phyloP scores from a whole-genome alignment of 2,888 invertebrate species.

The Pandemis heparana region DNA sequence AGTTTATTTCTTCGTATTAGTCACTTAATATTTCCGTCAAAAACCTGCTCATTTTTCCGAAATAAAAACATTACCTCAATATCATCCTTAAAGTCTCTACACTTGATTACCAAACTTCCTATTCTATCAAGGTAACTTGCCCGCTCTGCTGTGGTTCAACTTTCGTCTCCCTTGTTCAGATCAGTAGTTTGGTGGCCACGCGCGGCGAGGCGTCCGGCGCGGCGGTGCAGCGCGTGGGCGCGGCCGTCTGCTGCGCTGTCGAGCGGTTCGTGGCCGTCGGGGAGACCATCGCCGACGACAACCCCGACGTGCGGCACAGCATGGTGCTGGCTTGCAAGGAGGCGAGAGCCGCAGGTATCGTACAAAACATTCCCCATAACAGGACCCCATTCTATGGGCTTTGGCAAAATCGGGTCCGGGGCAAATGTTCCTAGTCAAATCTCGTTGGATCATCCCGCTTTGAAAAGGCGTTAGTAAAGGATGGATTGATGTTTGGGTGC shows the following conservation, averaged over 20 bases:
- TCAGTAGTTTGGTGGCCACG: constrained; percentile 96
- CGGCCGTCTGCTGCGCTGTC: constrained; percentile 98
- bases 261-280: constrained; percentile 99
- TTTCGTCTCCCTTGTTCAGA: constrained; percentile 67
- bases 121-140: too few species aligned
- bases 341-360: constrained; percentile 95
- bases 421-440: not conserved
- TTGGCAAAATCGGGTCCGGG: too few species aligned
- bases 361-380: not conserved
- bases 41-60: too few species aligned
- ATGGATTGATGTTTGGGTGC: not conserved
- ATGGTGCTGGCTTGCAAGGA: constrained; percentile 99
- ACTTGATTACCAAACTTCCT: too few species aligned
- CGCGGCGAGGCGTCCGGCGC: constrained; percentile 88
- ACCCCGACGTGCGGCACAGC: constrained; percentile 97
- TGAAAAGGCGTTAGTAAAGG: not conserved
- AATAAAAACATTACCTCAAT: too few species aligned
- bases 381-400: not conserved
- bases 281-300: constrained; percentile 99
- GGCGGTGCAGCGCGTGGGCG: constrained; percentile 96
- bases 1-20: too few species aligned
- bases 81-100: too few species aligned
- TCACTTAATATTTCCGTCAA: too few species aligned
- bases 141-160: not conserved
- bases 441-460: not conserved